phyloP scores from a whole-genome alignment of 2,113 vertebrate genomes.

The Opisthocomus hoazin region DNA sequence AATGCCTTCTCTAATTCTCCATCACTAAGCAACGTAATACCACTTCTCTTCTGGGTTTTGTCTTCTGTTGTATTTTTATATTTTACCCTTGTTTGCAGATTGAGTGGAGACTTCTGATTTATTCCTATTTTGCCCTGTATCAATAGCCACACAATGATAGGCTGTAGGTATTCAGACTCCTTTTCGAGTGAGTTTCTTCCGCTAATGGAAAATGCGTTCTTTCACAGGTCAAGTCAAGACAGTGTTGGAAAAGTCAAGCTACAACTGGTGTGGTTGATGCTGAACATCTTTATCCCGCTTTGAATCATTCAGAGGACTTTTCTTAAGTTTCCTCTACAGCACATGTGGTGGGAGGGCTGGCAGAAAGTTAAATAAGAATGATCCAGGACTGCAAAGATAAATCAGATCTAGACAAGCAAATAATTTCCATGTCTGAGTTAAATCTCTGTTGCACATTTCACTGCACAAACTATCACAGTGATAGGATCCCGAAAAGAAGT shows the following conservation, averaged over 20 bases:
- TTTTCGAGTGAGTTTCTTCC: neutral
- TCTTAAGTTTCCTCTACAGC: neutral
- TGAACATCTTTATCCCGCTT: neutral
- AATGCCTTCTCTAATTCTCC: neutral
- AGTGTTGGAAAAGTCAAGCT: neutral
- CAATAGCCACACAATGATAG: neutral
- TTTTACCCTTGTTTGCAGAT: neutral
- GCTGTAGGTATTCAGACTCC: neutral
- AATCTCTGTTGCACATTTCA: neutral
- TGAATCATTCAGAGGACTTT: neutral
- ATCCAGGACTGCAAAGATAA: neutral
- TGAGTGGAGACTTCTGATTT: neutral
- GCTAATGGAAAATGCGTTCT: neutral
- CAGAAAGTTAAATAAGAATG: neutral
- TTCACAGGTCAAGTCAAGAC: neutral
- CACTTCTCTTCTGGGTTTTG: neutral
- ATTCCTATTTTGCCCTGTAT: neutral
- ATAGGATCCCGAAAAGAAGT: neutral
- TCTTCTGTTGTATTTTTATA: neutral
- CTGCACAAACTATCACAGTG: neutral
- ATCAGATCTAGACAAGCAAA: conserved; percentile 6
- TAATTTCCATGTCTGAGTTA: neutral
- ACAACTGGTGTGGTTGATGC: neutral
- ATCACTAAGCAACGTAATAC: neutral
- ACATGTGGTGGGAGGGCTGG: neutral